Conservation (phyloP, 2,797 vertebrate species). For the Cetoscarus ocellatus region DNA sequence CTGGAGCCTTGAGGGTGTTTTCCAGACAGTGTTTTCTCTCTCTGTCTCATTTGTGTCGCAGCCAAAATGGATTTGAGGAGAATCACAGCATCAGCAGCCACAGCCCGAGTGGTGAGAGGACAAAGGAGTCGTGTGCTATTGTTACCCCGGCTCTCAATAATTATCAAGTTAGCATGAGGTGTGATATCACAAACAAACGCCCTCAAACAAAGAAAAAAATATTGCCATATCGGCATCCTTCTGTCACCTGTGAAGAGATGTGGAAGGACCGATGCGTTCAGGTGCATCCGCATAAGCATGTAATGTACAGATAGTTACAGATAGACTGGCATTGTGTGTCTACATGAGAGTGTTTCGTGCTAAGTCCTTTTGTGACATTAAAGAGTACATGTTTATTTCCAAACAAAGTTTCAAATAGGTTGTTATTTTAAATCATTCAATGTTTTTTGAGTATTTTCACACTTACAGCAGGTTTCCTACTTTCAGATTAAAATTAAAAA, state of each 20-base stretch:
- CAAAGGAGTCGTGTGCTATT: constrained; percentile 76
- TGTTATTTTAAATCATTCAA: too few relatives aligned
- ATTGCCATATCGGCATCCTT: constrained; percentile 70
- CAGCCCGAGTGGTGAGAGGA: constrained; percentile 73
- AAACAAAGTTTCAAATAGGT: too few relatives aligned
- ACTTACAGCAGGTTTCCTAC: too few relatives aligned
- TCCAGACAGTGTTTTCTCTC: constrained; percentile 69
- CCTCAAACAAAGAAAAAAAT: constrained; percentile 53
- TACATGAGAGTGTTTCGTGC: too few relatives aligned
- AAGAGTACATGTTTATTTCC: too few relatives aligned
- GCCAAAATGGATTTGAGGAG: constrained; percentile 68
- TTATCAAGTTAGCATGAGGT: constrained; percentile 84
- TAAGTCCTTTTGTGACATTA: too few relatives aligned
- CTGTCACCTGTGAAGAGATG: constrained; percentile 77
- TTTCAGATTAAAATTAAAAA: too few relatives aligned
- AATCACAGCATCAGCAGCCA: constrained; percentile 73
- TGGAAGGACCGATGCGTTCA: constrained; percentile 3
- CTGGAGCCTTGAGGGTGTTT: constrained; percentile 60
- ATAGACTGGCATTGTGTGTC: too few relatives aligned
- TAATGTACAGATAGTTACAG: background rate
- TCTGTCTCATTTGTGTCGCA: constrained; percentile 60
- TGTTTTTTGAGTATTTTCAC: too few relatives aligned
- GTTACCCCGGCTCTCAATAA: constrained; percentile 77
- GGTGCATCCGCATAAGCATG: constrained; percentile 7
- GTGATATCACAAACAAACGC: constrained; percentile 74